Conservation (phyloP, 1,140 invertebrate genomes). For the Halyomorpha halys region DNA sequence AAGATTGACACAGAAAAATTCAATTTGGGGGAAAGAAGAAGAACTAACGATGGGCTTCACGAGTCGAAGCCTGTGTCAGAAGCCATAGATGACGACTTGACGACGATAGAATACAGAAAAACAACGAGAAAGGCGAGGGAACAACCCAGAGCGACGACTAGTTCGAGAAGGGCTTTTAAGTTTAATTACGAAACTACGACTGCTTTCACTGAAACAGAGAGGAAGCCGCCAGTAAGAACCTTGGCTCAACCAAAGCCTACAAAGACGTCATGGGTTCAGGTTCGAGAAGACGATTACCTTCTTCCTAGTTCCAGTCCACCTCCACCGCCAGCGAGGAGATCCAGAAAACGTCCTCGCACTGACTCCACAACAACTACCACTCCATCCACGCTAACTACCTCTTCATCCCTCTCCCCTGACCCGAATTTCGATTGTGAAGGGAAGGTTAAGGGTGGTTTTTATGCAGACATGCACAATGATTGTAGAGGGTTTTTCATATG, state of each 20-base stretch:
- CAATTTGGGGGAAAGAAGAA: not conserved
- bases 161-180: not conserved
- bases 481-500: slow-evolving; percentile 43
- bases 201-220: not conserved
- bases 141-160: slow-evolving; percentile 6
- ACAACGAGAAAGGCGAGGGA: not conserved
- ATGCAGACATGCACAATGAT: slow-evolving; percentile 45
- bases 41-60: not conserved
- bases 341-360: too few relatives aligned
- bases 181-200: slow-evolving; percentile 11
- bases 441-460: slow-evolving; percentile 48
- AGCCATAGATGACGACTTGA: slow-evolving; percentile 15
- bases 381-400: slow-evolving; percentile 1
- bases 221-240: not conserved
- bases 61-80: slow-evolving; percentile 18
- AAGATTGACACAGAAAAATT: slow-evolving; percentile 11
- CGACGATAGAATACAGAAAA: slow-evolving; percentile 14
- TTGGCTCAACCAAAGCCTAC: too few relatives aligned
- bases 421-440: slow-evolving; percentile 48
- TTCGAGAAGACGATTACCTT: too few relatives aligned
- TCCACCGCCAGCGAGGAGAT: too few relatives aligned
- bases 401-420: slow-evolving; percentile 28
- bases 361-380: not conserved
- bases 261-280: too few relatives aligned
- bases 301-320: too few relatives aligned